Evolutionary conservation across 2,888 invertebrate genomes (phyloP), one percentile per base, ranked within the genome.

Genomic region (Caenorhabditis japonica): DNA sequence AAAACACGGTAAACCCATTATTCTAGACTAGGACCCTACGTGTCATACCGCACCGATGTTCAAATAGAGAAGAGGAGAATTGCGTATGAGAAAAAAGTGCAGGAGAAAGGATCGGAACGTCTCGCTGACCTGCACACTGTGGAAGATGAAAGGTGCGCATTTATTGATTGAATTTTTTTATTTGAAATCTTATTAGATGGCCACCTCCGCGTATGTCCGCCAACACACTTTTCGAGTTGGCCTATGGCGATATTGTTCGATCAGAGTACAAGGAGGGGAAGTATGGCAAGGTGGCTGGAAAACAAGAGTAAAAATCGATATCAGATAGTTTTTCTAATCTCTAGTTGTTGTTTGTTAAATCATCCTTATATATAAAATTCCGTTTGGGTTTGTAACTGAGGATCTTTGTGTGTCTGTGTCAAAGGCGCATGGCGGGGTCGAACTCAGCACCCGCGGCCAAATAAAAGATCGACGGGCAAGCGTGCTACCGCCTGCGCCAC

Each of bases 1-100:
- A n/a, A n/a, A n/a, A n/a, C n/a, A n/a, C n/a, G n/a, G n/a, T n/a
- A n/a, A n/a, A n/a, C n/a, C n/a, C n/a, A n/a, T n/a, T n/a, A n/a
- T n/a, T n/a, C n/a, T n/a, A 88, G 92, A 89, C 89, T 99, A 19
- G 94, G 94, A 88, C 95, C 97, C 0, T 99, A 99, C 85, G 97
- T 97, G 0, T 94, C 95, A 0, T 97, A 97, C 88, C 92, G 91
- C 88, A 79, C 83, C 7, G 86, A 86, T 60, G 81, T 79, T 7
- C 83, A 82, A 46, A 86, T 86, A 27, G 85, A 85, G 51, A 83
- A 83, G 39, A 70, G 85, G 66, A 66, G 73, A 30, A 49, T 52
- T 5, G 79, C 77, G 5, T 86, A 84, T 58, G 81, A 81, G 38
- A 75, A 73, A 38, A 77, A 79, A 58, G 75, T 78, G 1, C 43